phyloP scores from a whole-genome alignment of 2,888 invertebrate species.

The Phengaris alcon region DNA sequence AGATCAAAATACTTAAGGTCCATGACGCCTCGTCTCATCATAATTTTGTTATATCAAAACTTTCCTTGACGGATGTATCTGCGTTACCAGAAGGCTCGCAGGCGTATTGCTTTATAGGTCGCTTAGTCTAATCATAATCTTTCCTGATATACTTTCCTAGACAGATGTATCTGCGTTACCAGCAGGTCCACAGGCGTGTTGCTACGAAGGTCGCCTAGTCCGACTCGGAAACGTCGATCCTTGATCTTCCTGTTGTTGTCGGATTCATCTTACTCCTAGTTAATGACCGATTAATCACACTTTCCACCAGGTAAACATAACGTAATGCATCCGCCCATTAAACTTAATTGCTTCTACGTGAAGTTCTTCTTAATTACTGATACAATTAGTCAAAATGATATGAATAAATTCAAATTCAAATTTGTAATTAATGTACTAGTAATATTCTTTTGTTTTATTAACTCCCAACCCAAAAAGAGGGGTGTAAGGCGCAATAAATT shows the following conservation, averaged over 20 bases:
- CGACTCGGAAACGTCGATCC: not conserved
- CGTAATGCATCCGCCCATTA: not conserved
- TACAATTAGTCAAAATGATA: not conserved
- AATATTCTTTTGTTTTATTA: too few relatives aligned
- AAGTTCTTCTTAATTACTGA: not conserved
- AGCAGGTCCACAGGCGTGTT: not conserved
- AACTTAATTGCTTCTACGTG: not conserved
- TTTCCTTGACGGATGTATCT: too few relatives aligned
- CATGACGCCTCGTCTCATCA: not conserved
- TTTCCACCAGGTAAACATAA: not conserved
- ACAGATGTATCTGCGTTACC: not conserved
- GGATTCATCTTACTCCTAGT: not conserved
- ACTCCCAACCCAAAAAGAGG: too few relatives aligned
- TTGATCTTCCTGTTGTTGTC: conserved; percentile 4
- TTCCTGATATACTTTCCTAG: too few relatives aligned
- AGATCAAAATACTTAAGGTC: not conserved
- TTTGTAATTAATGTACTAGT: too few relatives aligned
- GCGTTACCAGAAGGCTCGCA: too few relatives aligned
- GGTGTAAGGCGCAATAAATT: too few relatives aligned
- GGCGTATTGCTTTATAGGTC: too few relatives aligned
- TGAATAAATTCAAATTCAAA: too few relatives aligned
- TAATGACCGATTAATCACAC: conserved; percentile 1
- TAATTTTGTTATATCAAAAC: too few relatives aligned
- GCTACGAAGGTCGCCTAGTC: not conserved
- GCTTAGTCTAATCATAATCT: too few relatives aligned